phyloP scores from a whole-genome alignment of 92 coral and sea anemone species.

The Diadumene lineata region DNA sequence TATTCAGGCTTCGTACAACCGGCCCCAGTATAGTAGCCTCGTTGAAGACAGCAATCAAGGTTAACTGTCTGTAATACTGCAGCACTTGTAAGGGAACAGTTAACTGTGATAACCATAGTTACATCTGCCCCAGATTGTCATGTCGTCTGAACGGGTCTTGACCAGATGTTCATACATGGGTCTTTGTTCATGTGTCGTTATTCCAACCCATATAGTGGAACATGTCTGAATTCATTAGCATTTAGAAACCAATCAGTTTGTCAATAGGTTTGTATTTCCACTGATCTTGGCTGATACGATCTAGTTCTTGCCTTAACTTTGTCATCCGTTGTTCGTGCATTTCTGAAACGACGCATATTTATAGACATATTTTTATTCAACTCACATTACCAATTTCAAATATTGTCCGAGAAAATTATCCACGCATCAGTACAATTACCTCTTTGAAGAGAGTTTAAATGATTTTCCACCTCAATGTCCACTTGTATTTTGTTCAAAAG shows the following conservation, averaged over 20 bases:
- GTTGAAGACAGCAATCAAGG: too few relatives aligned
- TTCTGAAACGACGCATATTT: conserved; percentile 52
- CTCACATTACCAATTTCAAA: neutral
- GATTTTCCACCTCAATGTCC: conserved; percentile 91
- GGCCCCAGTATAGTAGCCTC: too few relatives aligned
- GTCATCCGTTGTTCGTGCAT: conserved; percentile 82
- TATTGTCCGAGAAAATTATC: neutral
- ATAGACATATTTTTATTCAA: too few relatives aligned
- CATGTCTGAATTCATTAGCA: neutral
- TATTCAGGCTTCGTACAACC: too few relatives aligned
- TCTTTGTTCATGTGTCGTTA: too few relatives aligned
- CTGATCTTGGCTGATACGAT: conserved; percentile 79
- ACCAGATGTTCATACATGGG: neutral
- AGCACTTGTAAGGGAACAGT: too few relatives aligned
- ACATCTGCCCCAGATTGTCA: too few relatives aligned
- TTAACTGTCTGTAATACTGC: too few relatives aligned
- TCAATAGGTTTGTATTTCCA: conserved; percentile 99
- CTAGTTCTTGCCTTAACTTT: conserved; percentile 87
- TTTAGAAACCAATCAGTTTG: conserved; percentile 88
- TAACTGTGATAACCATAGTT: too few relatives aligned
- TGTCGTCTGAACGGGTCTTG: neutral
- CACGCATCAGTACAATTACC: conserved; percentile 39
- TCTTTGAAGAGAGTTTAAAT: conserved; percentile 70
- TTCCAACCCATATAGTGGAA: neutral
- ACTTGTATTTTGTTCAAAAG: conserved; percentile 91